Percentiles rank a stretch among this genome's conserved stretches.
Evolutionary conservation across 2,113 vertebrate genomes (phyloP).

Genomic region (Arvicanthis niloticus): DNA sequence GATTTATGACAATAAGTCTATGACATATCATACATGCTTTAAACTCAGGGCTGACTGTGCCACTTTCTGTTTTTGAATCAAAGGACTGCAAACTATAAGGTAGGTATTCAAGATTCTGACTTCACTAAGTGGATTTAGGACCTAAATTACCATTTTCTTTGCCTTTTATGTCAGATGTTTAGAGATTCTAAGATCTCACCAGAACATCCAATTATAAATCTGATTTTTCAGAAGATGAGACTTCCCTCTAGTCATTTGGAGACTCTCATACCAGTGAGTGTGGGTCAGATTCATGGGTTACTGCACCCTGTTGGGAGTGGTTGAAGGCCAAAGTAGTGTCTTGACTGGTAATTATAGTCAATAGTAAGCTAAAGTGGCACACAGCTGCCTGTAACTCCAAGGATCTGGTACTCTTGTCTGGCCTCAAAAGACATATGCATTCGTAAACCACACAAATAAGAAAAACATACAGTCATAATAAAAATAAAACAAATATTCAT

Average conservation of each 20-base stretch:
- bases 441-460: background rate
- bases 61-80: background rate
- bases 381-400: background rate
- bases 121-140: background rate
- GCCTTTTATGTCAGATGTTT: background rate
- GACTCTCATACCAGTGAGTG: background rate
- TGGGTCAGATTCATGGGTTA: background rate
- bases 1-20: background rate
- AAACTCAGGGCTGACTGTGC: background rate
- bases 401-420: background rate
- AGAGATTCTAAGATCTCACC: background rate
- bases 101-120: background rate
- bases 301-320: background rate
- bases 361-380: background rate
- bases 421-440: too few species aligned
- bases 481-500: background rate
- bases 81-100: background rate
- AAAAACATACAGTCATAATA: background rate
- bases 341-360: background rate
- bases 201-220: background rate
- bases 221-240: background rate
- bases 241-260: background rate
- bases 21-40: background rate
- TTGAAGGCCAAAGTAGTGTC: background rate
- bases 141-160: background rate